Conservation (phyloP, 2,797 vertebrate species). For the Ataeniobius toweri region DNA sequence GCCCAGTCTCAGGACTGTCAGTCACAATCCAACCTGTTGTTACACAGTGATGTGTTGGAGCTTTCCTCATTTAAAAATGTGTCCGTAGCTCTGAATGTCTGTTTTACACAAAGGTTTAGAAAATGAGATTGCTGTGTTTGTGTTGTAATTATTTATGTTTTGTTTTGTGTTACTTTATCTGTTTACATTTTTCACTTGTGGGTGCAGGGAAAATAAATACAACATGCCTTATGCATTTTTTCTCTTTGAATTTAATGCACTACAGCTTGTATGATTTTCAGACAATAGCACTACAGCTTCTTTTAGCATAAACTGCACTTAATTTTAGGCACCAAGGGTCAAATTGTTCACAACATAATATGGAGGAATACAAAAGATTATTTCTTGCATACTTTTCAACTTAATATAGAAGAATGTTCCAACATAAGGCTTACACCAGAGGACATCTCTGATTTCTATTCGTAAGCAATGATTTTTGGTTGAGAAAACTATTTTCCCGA, state of each 20-base stretch:
- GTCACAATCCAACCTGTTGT: conserved; percentile 43
- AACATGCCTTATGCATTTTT: conserved; percentile 70
- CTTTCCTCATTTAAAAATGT: conserved; percentile 33
- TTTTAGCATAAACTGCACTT: background rate
- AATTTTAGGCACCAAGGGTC: background rate
- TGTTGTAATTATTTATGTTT: conserved; percentile 54
- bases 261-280: background rate
- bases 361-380: background rate
- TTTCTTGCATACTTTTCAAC: background rate
- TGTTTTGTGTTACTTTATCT: conserved; percentile 53
- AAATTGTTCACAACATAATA: conserved; percentile 5
- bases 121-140: conserved; percentile 54
- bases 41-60: conserved; percentile 39
- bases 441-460: too few species aligned
- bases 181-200: conserved; percentile 71
- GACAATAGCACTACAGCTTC: background rate
- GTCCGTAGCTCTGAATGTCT: conserved; percentile 45
- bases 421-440: background rate
- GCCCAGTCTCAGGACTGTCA: conserved; percentile 32
- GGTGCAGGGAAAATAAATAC: conserved; percentile 74
- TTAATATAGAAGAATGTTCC: background rate
- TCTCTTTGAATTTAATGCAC: conserved; percentile 17
- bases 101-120: conserved; percentile 35
- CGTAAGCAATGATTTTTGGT: too few species aligned
- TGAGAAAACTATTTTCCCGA: too few species aligned